Conservation (phyloP, 2,113 vertebrate genomes). For the Piprites chloris region DNA sequence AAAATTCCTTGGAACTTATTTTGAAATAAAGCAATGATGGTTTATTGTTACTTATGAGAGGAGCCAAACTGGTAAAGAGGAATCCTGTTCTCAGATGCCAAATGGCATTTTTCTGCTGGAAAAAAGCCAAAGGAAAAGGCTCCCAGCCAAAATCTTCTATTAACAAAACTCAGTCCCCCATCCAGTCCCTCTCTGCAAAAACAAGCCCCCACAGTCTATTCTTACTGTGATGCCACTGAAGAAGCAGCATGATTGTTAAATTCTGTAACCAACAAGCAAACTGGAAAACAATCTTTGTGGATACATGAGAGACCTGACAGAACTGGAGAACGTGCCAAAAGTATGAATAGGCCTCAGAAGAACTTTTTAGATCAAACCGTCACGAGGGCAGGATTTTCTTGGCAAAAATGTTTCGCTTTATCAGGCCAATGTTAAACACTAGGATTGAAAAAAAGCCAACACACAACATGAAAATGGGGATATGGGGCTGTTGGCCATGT, state of each 20-base stretch:
- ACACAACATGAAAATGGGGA: background rate
- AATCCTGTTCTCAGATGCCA: background rate
- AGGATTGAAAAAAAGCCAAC: background rate
- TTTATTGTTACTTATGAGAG: background rate
- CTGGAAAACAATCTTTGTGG: background rate
- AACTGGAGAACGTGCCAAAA: background rate
- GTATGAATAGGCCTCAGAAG: background rate
- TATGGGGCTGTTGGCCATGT: background rate
- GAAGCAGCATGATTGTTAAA: conserved; percentile 4
- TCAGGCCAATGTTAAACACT: background rate
- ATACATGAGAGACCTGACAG: background rate
- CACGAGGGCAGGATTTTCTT: background rate
- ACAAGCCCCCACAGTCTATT: background rate
- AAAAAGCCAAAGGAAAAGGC: background rate
- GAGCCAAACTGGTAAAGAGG: background rate
- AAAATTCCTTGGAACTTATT: background rate
- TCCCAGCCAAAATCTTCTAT: background rate
- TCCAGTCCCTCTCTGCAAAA: background rate
- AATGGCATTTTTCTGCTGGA: background rate
- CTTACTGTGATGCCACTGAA: background rate
- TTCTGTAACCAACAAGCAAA: conserved; percentile 2
- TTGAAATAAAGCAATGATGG: background rate
- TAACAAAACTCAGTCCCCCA: background rate
- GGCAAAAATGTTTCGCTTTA: background rate
- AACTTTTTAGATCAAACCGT: background rate